Evolutionary conservation across 2,113 vertebrate genomes (phyloP), one percentile per base, ranked within the genome.

Genomic region (Bagarius yarrelli): DNA sequence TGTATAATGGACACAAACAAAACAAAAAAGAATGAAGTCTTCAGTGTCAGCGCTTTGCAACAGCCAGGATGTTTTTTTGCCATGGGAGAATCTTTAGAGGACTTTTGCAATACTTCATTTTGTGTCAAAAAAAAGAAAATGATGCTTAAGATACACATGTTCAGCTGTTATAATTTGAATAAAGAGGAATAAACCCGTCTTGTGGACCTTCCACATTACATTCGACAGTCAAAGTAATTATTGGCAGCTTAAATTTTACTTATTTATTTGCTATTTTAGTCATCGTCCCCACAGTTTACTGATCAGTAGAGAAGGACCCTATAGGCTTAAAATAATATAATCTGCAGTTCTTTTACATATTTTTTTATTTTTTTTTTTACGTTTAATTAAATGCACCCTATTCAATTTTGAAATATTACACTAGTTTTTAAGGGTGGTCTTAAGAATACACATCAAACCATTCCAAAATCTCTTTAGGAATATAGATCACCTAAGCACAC

Each of bases 371-470:
- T 61, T 32, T 13, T 19, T 61, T 32, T 13, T 9, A 36, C 12
- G 0, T 36, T 32, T 66, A 66, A 16, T 63, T 0, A 32, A 63
- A 63, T 61, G 4, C 2, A 61, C 4, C 27, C 14, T 30, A 61
- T 5, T 9, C 36, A 21, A 66, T 30, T 78, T 64, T 11, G 50
- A 77, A 77, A 77, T 30, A 77, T 23, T 77, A 44, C 60, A 78
- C 44, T 64, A 1, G 2, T 53, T 53, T 52, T 53, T 64, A 32
- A 64, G 32, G 27, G 30, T 56, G 12, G 2, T 16, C 36, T 21
- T 9, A 61, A 6, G 44, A 60, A 60, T n/a, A n/a, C 3, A 14
- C 8, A 47, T 47, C 19, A 64, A 53, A 78, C 5, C 0, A 34
- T 73, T 50, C n/a, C 25, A 25, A n/a, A 61, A 25, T n/a, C 0